Evolutionary conservation across 2,888 invertebrate species (phyloP).

Genomic region (Dusona sp.): DNA sequence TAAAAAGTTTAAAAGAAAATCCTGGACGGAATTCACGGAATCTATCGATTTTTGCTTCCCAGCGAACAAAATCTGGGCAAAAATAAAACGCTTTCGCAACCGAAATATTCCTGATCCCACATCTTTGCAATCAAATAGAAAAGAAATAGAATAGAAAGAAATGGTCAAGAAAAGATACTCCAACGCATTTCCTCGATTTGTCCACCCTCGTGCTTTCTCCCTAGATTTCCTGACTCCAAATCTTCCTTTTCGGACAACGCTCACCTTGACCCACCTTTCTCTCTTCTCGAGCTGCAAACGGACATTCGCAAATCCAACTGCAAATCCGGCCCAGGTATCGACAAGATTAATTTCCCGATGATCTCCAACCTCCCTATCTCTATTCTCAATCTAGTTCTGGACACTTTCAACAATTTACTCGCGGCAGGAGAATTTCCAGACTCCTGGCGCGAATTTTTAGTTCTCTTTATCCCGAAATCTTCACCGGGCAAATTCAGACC

Average conservation of each 20-base stretch:
- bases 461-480: no score
- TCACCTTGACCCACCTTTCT: neutral
- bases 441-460: no score
- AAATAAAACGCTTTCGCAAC: constrained; percentile 15
- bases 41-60: no score
- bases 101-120: constrained; percentile 3
- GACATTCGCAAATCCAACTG: neutral
- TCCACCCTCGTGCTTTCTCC: neutral
- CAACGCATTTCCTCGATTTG: constrained; percentile 18
- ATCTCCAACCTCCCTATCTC: neutral
- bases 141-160: no score
- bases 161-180: constrained; percentile 1
- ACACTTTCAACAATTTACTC: no score
- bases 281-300: neutral
- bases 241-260: neutral
- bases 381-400: neutral
- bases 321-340: neutral
- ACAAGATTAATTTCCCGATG: neutral
- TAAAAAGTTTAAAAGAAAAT: neutral
- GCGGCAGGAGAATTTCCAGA: no score
- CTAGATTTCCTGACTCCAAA: neutral
- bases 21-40: constrained; percentile 27
- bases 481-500: no score
- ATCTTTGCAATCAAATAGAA: neutral
- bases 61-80: neutral